Conservation (phyloP, 2,888 invertebrate species). For the Pyrocoelia pectoralis region DNA sequence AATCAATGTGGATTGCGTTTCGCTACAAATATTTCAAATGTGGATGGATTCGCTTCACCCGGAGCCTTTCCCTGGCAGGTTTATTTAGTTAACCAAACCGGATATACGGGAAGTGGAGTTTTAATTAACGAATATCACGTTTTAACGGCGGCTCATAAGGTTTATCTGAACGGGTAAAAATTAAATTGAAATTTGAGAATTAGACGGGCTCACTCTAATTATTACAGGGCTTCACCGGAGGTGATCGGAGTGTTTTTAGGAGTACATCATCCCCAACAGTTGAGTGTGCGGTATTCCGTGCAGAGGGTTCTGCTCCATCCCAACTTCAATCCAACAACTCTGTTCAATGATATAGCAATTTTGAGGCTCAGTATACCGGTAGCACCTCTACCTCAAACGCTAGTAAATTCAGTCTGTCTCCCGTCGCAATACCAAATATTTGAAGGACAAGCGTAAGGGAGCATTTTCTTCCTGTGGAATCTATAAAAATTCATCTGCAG, state of each 20-base stretch:
- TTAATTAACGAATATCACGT: constrained; percentile 72
- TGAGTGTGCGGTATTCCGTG: constrained; percentile 40
- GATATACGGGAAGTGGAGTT: constrained; percentile 76
- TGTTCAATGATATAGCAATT: constrained; percentile 85
- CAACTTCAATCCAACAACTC: constrained; percentile 73
- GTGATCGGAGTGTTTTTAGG: constrained; percentile 42
- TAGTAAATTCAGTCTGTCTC: constrained; percentile 70
- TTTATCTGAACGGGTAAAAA: constrained; percentile 64
- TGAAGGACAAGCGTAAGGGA: constrained; percentile 44
- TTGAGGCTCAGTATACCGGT: constrained; percentile 71
- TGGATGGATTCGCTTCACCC: constrained; percentile 66
- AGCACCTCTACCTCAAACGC: constrained; percentile 63
- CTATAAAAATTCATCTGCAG: constrained; percentile 42
- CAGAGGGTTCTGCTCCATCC: constrained; percentile 60
- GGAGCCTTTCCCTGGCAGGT: constrained; percentile 82
- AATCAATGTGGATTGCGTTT: constrained; percentile 61
- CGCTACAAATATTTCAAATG: constrained; percentile 54
- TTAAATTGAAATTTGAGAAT: not conserved
- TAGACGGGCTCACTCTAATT: not conserved
- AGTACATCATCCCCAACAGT: constrained; percentile 36
- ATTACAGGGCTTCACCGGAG: constrained; percentile 24
- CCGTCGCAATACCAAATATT: constrained; percentile 58
- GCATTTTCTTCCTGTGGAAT: not conserved
- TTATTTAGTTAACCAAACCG: constrained; percentile 49
- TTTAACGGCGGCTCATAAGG: constrained; percentile 77